phyloP scores from a whole-genome alignment of 1,140 invertebrate genomes.

The Achatina immaculata region DNA sequence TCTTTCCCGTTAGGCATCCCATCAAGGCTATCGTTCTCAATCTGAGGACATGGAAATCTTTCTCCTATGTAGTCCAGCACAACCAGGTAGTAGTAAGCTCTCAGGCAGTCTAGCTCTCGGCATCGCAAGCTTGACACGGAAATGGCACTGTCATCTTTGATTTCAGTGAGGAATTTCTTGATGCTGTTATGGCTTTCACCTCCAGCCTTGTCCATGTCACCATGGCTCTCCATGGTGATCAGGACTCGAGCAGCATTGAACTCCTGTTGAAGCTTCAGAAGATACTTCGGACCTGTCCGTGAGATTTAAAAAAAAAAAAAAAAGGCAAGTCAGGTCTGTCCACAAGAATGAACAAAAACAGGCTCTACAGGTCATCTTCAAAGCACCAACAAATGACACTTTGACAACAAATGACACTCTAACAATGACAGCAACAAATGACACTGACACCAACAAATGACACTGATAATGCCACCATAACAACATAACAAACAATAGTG shows the following conservation, averaged over 20 bases:
- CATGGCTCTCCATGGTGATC: conserved; percentile 62
- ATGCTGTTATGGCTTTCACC: conserved; percentile 57
- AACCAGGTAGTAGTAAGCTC: conserved; percentile 63
- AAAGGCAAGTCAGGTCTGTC: neutral
- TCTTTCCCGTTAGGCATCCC: conserved; percentile 18
- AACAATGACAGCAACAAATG: too few species aligned
- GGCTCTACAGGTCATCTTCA: neutral
- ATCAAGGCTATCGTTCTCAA: conserved; percentile 26
- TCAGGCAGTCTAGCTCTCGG: conserved; percentile 62
- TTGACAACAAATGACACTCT: too few species aligned
- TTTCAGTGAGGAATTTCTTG: conserved; percentile 60
- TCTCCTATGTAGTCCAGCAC: conserved; percentile 53
- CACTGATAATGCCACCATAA: too few species aligned
- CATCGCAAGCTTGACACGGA: conserved; percentile 56
- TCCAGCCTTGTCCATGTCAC: conserved; percentile 52
- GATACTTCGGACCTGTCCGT: conserved; percentile 61
- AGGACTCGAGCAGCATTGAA: conserved; percentile 61
- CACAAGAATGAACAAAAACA: conserved; percentile 1
- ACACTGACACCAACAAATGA: too few species aligned
- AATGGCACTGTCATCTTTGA: conserved; percentile 60
- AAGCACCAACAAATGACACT: neutral
- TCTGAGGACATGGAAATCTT: neutral
- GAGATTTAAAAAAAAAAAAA: neutral
- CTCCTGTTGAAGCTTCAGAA: conserved; percentile 66
- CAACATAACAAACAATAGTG: too few species aligned